These are phyloP conservation scores for Thumatha senex DNA, from an alignment of 2,888 invertebrate species.

Conservation along the genomic window DNA sequence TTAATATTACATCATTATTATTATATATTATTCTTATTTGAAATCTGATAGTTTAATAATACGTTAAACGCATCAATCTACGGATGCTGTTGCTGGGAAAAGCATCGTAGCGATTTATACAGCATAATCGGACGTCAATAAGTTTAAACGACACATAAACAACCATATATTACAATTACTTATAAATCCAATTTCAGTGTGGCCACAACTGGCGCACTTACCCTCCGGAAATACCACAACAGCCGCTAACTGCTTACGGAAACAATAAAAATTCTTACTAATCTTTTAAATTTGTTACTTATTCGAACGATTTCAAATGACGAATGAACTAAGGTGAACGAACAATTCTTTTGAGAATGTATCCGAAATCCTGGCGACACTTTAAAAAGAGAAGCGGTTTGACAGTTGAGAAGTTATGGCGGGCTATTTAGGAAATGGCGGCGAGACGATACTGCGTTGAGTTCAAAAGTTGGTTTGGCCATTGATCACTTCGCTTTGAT, in stretches of 20 bases:
- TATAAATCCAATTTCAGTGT: constrained; percentile 8
- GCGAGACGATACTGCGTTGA: constrained; percentile 13
- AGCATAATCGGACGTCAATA: not conserved
- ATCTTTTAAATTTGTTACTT: constrained; percentile 45
- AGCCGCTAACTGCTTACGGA: constrained; percentile 52
- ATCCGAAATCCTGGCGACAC: constrained; percentile 19
- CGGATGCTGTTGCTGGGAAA: too few relatives aligned
- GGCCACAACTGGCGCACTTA: constrained; percentile 19
- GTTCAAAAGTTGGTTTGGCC: not conserved
- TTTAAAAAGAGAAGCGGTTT: constrained; percentile 27
- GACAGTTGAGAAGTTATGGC: constrained; percentile 35
- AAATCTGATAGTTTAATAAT: too few relatives aligned
- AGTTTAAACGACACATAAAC: not conserved
- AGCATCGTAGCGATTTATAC: too few relatives aligned
- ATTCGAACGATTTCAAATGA: constrained; percentile 41
- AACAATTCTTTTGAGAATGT: constrained; percentile 17
- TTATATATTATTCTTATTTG: not conserved
- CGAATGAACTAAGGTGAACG: constrained; percentile 21
- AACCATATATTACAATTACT: constrained; percentile 10
- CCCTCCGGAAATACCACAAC: constrained; percentile 47
- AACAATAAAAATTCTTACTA: constrained; percentile 62
- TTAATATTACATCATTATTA: too few relatives aligned
- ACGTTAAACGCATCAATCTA: too few relatives aligned
- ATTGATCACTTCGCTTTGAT: constrained; percentile 12
- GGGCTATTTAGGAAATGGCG: constrained; percentile 34